Conservation (phyloP, 2,113 vertebrate species). For the Sus scrofa region T2T-Sscrofa CM000830.6:111513501-111514000, state of each 20-base stretch:
- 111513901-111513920: constrained; percentile 20
- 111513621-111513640: neutral
- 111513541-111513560: neutral
- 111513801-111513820: neutral
- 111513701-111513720: neutral
- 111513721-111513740: neutral
- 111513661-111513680: neutral
- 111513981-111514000: constrained; percentile 6
- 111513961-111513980: neutral
- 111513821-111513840: neutral
- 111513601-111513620: neutral
- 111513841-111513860: neutral
- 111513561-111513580: neutral
- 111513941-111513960: constrained; percentile 31
- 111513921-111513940: constrained; percentile 42
- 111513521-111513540: constrained; percentile 12
- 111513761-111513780: neutral
- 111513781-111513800: neutral
- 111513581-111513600: neutral
- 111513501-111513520: neutral
- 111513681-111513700: no score
- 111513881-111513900: neutral
- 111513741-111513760: constrained; percentile 6
- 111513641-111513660: neutral
- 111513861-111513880: neutral